These are phyloP conservation scores for Zeugodacus cucurbitae DNA, from an alignment of 1,140 invertebrate genomes.

Conservation along the genomic window DNA sequence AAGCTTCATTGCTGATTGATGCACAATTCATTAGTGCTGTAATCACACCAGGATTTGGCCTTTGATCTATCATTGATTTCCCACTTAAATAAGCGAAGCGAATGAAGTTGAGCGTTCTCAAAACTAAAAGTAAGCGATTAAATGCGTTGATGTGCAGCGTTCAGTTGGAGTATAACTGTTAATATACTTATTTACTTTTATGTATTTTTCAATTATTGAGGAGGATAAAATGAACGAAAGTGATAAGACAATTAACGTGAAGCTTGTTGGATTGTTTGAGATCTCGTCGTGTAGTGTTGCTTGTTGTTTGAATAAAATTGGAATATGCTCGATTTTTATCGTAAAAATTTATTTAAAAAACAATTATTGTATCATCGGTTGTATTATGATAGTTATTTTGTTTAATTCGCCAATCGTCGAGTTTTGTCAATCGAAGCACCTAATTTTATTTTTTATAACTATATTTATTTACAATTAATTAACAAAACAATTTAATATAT, in stretches of 20 bases:
- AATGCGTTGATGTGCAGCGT: neutral
- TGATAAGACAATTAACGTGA: neutral
- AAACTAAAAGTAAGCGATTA: neutral
- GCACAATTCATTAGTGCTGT: neutral
- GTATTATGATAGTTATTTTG: too few relatives aligned
- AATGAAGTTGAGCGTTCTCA: neutral
- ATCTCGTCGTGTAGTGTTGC: too few relatives aligned
- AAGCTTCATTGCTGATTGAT: neutral
- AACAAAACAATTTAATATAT: too few relatives aligned
- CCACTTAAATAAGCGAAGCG: neutral
- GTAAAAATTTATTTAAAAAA: too few relatives aligned
- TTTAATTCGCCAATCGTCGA: too few relatives aligned
- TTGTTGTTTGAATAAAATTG: too few relatives aligned
- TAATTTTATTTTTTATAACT: too few relatives aligned
- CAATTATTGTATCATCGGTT: too few relatives aligned
- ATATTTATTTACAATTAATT: too few relatives aligned
- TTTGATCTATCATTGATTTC: conserved; percentile 12
- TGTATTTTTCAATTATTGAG: neutral
- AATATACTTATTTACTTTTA: neutral
- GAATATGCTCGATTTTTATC: too few relatives aligned
- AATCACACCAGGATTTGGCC: neutral
- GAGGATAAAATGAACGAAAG: neutral
- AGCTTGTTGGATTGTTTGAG: neutral
- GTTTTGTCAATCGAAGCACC: too few relatives aligned
- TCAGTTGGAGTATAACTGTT: neutral